phyloP scores from a whole-genome alignment of 2,797 vertebrate genomes.

The Acanthurus tractus region DNA sequence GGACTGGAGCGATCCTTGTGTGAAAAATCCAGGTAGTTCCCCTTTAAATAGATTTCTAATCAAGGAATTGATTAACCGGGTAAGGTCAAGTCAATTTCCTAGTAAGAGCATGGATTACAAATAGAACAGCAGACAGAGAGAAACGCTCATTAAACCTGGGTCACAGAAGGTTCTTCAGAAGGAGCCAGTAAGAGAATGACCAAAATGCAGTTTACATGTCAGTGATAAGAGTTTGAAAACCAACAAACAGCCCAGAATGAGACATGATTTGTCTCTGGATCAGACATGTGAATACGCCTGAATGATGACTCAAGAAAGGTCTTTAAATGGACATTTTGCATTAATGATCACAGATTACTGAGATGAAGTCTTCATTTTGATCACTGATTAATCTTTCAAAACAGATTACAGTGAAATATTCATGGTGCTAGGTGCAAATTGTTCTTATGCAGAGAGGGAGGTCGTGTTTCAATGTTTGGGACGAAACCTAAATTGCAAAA shows the following conservation, averaged over 20 bases:
- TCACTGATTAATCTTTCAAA: not conserved
- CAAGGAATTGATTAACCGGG: slow-evolving; percentile 41
- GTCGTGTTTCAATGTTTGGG: not conserved
- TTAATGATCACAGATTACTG: not conserved
- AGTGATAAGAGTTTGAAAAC: not conserved
- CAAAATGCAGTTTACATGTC: not conserved
- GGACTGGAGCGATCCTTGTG: not conserved
- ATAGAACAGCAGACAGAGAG: slow-evolving; percentile 29
- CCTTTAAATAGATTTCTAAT: slow-evolving; percentile 58
- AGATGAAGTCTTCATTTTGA: not conserved
- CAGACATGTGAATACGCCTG: not conserved
- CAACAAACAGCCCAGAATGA: not conserved
- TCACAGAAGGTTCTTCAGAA: slow-evolving; percentile 17
- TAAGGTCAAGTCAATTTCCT: slow-evolving; percentile 51
- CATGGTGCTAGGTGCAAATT: not conserved
- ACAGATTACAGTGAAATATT: not conserved
- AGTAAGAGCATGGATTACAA: slow-evolving; percentile 34
- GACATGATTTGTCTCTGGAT: not conserved
- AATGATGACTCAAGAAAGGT: not conserved
- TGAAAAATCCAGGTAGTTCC: slow-evolving; percentile 21
- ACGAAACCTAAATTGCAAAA: not conserved
- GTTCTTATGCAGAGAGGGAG: not conserved
- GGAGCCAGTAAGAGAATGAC: not conserved
- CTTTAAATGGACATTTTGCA: slow-evolving; percentile 7
- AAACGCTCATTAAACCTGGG: slow-evolving; percentile 41